A percentile compares a stretch with the other conserved stretches of the same genome.
These are phyloP conservation scores for Rana temporaria DNA, from an alignment of 2,113 vertebrate genomes.

Conservation along the genomic window DNA sequence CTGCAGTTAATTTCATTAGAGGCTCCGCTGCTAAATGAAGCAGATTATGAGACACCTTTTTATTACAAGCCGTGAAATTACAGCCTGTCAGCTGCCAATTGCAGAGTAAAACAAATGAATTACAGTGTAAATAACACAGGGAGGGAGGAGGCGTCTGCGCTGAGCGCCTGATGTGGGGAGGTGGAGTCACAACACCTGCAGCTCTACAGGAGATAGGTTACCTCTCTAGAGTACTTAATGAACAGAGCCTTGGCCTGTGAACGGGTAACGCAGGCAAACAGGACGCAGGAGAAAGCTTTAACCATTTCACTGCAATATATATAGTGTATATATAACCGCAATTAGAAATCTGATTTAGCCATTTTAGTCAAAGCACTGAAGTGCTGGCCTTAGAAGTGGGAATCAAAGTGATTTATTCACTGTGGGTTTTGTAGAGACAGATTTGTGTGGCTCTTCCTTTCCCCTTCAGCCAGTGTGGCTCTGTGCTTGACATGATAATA, in stretches of 20 bases:
- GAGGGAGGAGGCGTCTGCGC: slow-evolving; percentile 61
- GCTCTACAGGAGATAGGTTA: slow-evolving; percentile 21
- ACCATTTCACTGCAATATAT: not conserved
- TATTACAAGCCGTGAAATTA: slow-evolving; percentile 99
- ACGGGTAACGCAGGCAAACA: not conserved
- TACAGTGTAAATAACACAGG: slow-evolving; percentile 98
- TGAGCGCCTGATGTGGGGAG: not conserved
- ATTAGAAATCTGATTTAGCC: not conserved
- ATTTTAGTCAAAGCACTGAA: not conserved
- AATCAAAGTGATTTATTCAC: slow-evolving; percentile 38
- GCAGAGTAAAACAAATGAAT: slow-evolving; percentile 95
- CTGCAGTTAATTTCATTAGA: slow-evolving; percentile 99
- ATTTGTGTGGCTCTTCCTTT: slow-evolving; percentile 25
- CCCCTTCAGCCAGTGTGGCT: slow-evolving; percentile 34
- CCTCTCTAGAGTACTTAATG: not conserved
- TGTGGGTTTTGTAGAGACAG: slow-evolving; percentile 37
- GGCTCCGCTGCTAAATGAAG: slow-evolving; percentile 99
- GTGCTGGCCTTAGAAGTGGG: slow-evolving; percentile 27
- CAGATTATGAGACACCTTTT: slow-evolving; percentile 99
- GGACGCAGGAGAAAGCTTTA: not conserved
- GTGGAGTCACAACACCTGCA: not conserved
- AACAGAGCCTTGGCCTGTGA: not conserved
- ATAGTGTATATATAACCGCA: not conserved
- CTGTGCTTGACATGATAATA: slow-evolving; percentile 49
- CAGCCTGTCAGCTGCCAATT: slow-evolving; percentile 98